Base-by-base conservation (phyloP, 2,888 invertebrate species). In the Acronicta aceris region DNA sequence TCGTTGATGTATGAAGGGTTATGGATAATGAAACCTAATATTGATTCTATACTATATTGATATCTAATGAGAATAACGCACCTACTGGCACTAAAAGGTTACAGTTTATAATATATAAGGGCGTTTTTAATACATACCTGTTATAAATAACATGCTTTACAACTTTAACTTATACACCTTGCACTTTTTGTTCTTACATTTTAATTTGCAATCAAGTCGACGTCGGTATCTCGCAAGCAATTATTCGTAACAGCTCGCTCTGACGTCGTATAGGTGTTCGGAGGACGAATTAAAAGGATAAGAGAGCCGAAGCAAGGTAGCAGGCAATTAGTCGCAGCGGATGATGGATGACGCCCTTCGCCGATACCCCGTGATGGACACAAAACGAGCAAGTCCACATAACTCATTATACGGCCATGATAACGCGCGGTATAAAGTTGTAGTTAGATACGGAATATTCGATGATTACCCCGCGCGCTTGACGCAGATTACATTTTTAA, bases 391-490 rank as follows among this genome's bases (percentile, higher is more conserved):
- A 88, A 82, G 62, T 13, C 76, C 86, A 81, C 83, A 84, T 87
- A 90, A 89, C 91, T 93, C 93, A 93, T 94, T 94, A 94, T 92
- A 92, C 93, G 91, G 85, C 88, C 88, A 83, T 90, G 93, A 93
- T 93, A 94, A 93, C 89, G 86, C 84, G 79, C 77, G 76, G 81
- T 89, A 91, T 91, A 87, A 92, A 92, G 87, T 89, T 90, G 89
- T 91, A 87, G 85, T 91, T 90, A 90, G 91, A 91, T 91, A 91
- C 84, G 87, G 86, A 85, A 84, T 85, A 86, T 85, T 84, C 81
- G 87, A 85, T 89, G 87, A 91, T 91, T 89, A 86, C 82, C 79
- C 79, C 82, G 74, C 81, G 78, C 82, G 81, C 81, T 81, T 77
- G 76, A 51, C 65, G 74, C 78, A 86, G 87, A 89, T 89, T 86